Percentiles rank a stretch among this genome's conserved stretches.
These are phyloP conservation scores for Thunnus maccoyii DNA, from an alignment of 2,113 vertebrate genomes.

Conservation along the genomic window DNA sequence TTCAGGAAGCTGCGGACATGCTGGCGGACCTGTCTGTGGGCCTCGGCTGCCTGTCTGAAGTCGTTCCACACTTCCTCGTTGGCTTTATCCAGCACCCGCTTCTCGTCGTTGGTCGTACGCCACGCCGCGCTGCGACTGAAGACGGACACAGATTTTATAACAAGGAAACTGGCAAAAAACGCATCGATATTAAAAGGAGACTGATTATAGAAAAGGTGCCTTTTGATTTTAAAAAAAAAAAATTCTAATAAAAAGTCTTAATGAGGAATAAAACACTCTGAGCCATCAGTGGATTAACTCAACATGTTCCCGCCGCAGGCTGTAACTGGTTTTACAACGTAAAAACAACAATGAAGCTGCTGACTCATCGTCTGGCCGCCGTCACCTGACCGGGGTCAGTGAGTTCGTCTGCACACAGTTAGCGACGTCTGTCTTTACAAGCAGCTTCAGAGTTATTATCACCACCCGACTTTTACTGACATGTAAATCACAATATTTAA, in stretches of 20 bases:
- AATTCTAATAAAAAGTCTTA: too few species aligned
- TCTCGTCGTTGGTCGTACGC: slow-evolving; percentile 93
- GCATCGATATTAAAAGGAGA: too few species aligned
- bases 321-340: neutral
- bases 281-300: neutral
- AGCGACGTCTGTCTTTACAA: too few species aligned
- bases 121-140: slow-evolving; percentile 91
- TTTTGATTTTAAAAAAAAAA: neutral
- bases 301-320: neutral
- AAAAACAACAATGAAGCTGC: neutral
- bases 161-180: too few species aligned
- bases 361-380: neutral
- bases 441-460: too few species aligned
- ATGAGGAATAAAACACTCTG: too few species aligned
- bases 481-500: too few species aligned
- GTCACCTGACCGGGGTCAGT: neutral
- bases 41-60: slow-evolving; percentile 98
- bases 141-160: neutral
- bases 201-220: too few species aligned
- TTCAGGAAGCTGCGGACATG: slow-evolving; percentile 97
- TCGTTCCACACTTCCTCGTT: slow-evolving; percentile 98
- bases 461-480: too few species aligned
- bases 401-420: neutral
- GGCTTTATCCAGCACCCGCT: slow-evolving; percentile 94
- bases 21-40: slow-evolving; percentile 97